A percentile compares a stretch with the other conserved stretches of the same genome.
These are phyloP conservation scores for Tinea pellionella DNA, from an alignment of 2,888 invertebrate species.

Conservation along the genomic window DNA sequence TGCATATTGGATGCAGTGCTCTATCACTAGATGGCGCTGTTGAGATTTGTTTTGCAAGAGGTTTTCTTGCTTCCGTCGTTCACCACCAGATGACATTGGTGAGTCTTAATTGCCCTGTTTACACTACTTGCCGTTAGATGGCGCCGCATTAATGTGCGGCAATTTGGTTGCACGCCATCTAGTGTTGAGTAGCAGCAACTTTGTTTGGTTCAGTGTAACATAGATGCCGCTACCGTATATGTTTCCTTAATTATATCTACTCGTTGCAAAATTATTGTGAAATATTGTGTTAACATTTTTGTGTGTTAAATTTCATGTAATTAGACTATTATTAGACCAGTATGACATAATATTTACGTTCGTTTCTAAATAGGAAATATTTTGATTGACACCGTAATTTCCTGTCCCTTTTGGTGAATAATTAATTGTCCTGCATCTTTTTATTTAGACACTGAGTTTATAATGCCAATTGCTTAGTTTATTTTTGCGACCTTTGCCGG, in stretches of 20 bases:
- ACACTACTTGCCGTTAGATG: constrained; percentile 2
- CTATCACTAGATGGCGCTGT: constrained; percentile 49
- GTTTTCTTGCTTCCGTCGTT: constrained; percentile 31
- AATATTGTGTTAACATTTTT: constrained; percentile 1
- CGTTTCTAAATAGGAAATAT: no score
- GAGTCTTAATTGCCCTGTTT: constrained; percentile 22
- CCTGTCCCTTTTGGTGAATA: no score
- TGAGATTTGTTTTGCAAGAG: constrained; percentile 40
- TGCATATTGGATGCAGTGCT: constrained; percentile 65
- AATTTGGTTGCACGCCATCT: constrained; percentile 28
- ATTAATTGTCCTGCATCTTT: no score
- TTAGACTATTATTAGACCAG: no score
- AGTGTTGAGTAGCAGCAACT: constrained; percentile 26
- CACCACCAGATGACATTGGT: constrained; percentile 49
- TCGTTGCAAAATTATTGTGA: constrained; percentile 6
- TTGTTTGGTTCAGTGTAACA: neutral
- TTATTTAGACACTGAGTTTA: no score
- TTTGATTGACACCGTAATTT: no score
- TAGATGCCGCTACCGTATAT: constrained; percentile 34
- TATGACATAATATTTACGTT: no score
- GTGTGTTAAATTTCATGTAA: no score
- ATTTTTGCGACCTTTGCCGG: no score
- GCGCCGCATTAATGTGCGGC: neutral
- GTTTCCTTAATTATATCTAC: neutral
- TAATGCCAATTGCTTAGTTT: no score